A percentile compares a stretch with the other conserved stretches of the same genome.
These are phyloP conservation scores for Simalia tracyae DNA, from an alignment of 2,797 vertebrate species.

Conservation along the genomic window DNA sequence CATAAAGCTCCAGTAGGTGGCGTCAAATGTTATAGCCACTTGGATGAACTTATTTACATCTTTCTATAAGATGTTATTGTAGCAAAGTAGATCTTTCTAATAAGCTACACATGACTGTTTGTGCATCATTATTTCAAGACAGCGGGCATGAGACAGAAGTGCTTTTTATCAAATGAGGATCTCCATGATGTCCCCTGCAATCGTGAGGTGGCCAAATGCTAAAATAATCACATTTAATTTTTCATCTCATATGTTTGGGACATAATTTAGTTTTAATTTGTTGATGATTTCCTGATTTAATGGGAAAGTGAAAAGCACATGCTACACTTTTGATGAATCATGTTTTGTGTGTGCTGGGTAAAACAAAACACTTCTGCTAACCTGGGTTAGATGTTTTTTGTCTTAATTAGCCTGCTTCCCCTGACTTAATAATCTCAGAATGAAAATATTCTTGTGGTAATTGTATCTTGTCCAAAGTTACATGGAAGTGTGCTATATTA, in stretches of 20 bases:
- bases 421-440: background rate
- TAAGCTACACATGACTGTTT: background rate
- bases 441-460: background rate
- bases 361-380: background rate
- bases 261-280: background rate
- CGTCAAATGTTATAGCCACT: conserved; percentile 20
- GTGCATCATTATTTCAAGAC: background rate
- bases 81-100: background rate
- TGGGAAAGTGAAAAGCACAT: background rate
- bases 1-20: conserved; percentile 18
- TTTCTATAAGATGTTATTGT: background rate
- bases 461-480: background rate
- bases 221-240: background rate
- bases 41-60: background rate
- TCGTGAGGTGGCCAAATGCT: background rate
- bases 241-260: background rate
- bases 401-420: background rate
- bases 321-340: background rate
- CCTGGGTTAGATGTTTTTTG: background rate
- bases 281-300: background rate
- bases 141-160: background rate
- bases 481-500: background rate
- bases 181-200: background rate
- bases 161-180: background rate
- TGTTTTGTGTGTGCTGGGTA: background rate